phyloP scores from a whole-genome alignment of 2,888 invertebrate species.

The Aphelenchoides bicaudatus region DNA sequence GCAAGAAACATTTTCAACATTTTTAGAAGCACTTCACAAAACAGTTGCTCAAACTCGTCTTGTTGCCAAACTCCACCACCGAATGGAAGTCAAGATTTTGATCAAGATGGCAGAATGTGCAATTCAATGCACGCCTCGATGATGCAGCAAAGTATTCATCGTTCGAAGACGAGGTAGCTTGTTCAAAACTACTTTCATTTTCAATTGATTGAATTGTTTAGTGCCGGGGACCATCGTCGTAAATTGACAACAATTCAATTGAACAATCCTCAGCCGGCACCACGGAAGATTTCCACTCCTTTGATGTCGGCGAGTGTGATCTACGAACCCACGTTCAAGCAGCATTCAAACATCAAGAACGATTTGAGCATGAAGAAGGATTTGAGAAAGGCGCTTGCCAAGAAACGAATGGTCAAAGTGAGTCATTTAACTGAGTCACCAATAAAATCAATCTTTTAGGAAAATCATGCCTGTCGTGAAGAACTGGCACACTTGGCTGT shows the following conservation, averaged over 20 bases:
- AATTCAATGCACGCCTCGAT: neutral
- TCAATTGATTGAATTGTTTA: slow-evolving; percentile 2
- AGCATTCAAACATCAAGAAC: neutral
- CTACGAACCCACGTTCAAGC: slow-evolving; percentile 12
- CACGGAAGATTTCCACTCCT: slow-evolving; percentile 15
- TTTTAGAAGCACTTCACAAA: slow-evolving; percentile 13
- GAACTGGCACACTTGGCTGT: slow-evolving; percentile 5
- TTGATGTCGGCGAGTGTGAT: slow-evolving; percentile 9
- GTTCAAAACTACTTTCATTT: neutral
- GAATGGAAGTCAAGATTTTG: too few relatives aligned
- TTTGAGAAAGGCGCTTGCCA: slow-evolving; percentile 16
- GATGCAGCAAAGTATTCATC: slow-evolving; percentile 1
- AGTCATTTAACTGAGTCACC: neutral
- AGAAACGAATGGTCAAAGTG: slow-evolving; percentile 14
- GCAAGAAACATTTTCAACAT: neutral
- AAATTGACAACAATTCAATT: neutral
- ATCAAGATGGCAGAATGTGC: too few relatives aligned
- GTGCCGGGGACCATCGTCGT: slow-evolving; percentile 4
- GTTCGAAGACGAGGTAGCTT: slow-evolving; percentile 16
- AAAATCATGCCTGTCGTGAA: neutral
- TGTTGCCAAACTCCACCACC: slow-evolving; percentile 5
- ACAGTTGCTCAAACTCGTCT: slow-evolving; percentile 1
- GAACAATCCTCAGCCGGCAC: neutral
- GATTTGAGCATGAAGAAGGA: slow-evolving; percentile 5
- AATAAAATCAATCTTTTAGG: neutral